phyloP scores from a whole-genome alignment of 2,888 invertebrate species.

The Urechis unicinctus region DNA sequence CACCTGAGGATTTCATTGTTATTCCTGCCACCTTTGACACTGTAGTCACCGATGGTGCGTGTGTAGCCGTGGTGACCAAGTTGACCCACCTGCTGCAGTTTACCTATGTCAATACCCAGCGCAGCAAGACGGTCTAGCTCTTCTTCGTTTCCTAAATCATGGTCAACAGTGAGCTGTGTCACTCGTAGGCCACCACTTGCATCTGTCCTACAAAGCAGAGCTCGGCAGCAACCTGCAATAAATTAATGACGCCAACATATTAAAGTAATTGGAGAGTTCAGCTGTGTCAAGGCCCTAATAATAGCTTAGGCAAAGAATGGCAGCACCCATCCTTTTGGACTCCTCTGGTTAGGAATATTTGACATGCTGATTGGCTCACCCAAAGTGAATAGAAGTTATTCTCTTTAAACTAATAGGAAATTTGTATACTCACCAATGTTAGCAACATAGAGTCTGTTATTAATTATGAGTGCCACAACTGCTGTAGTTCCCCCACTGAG shows the following conservation, averaged over 20 bases:
- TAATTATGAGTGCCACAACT: conserved; percentile 71
- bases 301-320: too few species aligned
- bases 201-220: conserved; percentile 73
- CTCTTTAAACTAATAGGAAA: not conserved
- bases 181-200: conserved; percentile 70
- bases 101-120: conserved; percentile 67
- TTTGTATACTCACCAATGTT: conserved; percentile 64
- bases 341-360: too few species aligned
- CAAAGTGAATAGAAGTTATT: too few species aligned
- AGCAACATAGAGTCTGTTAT: conserved; percentile 74
- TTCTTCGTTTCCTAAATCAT: conserved; percentile 77
- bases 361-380: too few species aligned
- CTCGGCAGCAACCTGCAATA: conserved; percentile 61
- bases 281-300: too few species aligned
- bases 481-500: conserved; percentile 78
- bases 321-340: too few species aligned
- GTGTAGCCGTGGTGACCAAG: conserved; percentile 69
- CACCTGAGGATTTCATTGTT: conserved; percentile 68
- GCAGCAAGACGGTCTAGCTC: conserved; percentile 71
- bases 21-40: conserved; percentile 77
- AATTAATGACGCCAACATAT: not conserved
- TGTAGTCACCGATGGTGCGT: conserved; percentile 78
- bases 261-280: too few species aligned
- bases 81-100: conserved; percentile 60
- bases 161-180: conserved; percentile 76